Percentiles rank a stretch among this genome's conserved stretches.
Conservation (phyloP, 2,797 vertebrate species). For the Paratrypauchen microcephalus region DNA sequence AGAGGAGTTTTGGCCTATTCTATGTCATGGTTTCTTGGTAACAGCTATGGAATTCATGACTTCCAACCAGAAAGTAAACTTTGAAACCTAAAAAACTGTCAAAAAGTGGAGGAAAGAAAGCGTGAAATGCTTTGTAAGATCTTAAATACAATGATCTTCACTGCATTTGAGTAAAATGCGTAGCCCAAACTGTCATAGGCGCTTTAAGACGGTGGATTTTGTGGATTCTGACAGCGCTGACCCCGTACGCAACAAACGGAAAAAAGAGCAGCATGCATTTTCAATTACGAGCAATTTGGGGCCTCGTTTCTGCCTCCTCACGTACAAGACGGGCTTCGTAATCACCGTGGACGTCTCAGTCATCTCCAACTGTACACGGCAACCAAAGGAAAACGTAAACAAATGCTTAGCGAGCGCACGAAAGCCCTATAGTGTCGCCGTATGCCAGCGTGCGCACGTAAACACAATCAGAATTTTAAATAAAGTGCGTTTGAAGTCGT, state of each 20-base stretch:
- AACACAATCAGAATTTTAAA: conserved; percentile 14
- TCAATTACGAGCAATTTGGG: conserved; percentile 53
- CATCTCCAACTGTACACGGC: conserved; percentile 7
- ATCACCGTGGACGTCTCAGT: conserved; percentile 32
- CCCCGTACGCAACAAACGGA: conserved; percentile 22
- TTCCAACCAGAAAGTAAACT: too few relatives aligned
- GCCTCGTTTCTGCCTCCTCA: conserved; percentile 18
- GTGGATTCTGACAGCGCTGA: conserved; percentile 21
- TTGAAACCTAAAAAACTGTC: too few relatives aligned
- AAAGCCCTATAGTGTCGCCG: neutral
- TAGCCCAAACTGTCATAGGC: too few relatives aligned
- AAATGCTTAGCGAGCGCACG: conserved; percentile 4
- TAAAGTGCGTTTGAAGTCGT: conserved; percentile 25
- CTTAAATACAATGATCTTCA: too few relatives aligned
- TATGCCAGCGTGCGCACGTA: conserved; percentile 9
- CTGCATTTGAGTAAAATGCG: too few relatives aligned
- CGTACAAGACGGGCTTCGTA: conserved; percentile 53
- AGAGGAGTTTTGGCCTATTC: too few relatives aligned
- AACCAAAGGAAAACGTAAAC: neutral
- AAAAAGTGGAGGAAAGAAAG: too few relatives aligned
- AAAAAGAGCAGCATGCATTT: conserved; percentile 37
- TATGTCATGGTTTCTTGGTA: too few relatives aligned
- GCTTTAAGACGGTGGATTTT: conserved; percentile 19
- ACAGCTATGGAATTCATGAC: too few relatives aligned
- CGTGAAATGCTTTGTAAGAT: too few relatives aligned